phyloP scores from a whole-genome alignment of 2,797 vertebrate species.

The Gallinago nigripennis region DNA sequence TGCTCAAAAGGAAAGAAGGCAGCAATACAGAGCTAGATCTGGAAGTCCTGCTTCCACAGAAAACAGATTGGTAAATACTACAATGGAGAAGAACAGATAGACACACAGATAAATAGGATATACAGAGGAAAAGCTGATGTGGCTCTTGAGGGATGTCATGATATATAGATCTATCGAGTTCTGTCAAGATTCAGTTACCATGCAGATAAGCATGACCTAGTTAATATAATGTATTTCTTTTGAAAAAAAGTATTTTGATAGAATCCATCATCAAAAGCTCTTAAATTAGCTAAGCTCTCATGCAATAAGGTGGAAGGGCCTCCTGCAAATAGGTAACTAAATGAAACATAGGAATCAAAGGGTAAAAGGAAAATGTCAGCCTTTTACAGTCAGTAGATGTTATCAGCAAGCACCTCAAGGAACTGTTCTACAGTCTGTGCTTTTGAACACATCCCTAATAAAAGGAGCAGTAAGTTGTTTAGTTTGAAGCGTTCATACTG shows the following conservation, averaged over 20 bases:
- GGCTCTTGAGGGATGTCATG: not conserved
- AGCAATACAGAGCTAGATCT: not conserved
- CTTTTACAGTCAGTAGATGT: not conserved
- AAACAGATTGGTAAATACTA: not conserved
- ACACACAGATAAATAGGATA: not conserved
- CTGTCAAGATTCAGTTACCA: not conserved
- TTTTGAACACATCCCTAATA: not conserved
- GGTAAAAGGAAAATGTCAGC: not conserved
- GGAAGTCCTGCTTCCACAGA: not conserved
- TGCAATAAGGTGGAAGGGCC: not conserved
- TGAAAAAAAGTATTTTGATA: not conserved
- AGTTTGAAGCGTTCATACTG: not conserved
- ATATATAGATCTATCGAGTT: not conserved
- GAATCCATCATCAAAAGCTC: not conserved
- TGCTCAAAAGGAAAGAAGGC: not conserved
- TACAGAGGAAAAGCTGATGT: not conserved
- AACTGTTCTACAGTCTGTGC: not conserved
- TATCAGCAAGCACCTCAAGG: not conserved
- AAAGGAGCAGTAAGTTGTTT: not conserved
- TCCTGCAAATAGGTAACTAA: not conserved
- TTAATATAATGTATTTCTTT: not conserved
- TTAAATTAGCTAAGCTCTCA: not conserved
- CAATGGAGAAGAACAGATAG: not conserved
- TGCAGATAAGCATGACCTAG: not conserved
- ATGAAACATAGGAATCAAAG: not conserved